Percentiles rank a stretch among this genome's conserved stretches.
Evolutionary conservation across 2,797 vertebrate genomes (phyloP).

Genomic region (Parauchenoglanis ngamensis): DNA sequence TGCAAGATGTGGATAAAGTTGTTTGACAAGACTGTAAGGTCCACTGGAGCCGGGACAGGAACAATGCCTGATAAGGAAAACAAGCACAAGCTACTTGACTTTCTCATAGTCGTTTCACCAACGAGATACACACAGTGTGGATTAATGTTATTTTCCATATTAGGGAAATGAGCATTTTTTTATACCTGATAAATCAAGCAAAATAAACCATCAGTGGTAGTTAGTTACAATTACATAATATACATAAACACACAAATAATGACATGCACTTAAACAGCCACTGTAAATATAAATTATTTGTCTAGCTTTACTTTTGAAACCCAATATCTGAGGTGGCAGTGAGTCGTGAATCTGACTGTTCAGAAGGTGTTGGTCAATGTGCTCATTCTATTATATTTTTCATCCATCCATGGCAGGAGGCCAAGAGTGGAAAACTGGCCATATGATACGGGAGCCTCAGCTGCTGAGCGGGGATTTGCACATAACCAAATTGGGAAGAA

Average conservation of each 20-base stretch:
- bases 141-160: not conserved
- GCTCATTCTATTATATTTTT: not conserved
- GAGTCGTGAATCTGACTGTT: not conserved
- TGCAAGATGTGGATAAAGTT: constrained; percentile 46
- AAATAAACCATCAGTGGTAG: not conserved
- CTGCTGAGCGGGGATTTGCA: not conserved
- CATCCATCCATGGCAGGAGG: not conserved
- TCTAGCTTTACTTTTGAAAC: not conserved
- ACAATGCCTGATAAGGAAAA: not conserved
- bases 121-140: not conserved
- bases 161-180: not conserved
- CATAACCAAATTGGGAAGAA: not conserved
- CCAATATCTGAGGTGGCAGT: not conserved
- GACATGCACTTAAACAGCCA: not conserved
- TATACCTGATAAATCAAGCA: not conserved
- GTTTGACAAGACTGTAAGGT: constrained; percentile 16
- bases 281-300: not conserved
- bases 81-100: not conserved
- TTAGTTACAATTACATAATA: not conserved
- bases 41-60: constrained; percentile 31
- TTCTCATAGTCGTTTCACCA: not conserved
- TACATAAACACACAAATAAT: too few species aligned
- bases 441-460: not conserved
- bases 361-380: not conserved
- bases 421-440: not conserved